A percentile compares a stretch with the other conserved stretches of the same genome.
phyloP scores from a whole-genome alignment of 2,888 invertebrate species.

The Eupithecia subfuscata region DNA sequence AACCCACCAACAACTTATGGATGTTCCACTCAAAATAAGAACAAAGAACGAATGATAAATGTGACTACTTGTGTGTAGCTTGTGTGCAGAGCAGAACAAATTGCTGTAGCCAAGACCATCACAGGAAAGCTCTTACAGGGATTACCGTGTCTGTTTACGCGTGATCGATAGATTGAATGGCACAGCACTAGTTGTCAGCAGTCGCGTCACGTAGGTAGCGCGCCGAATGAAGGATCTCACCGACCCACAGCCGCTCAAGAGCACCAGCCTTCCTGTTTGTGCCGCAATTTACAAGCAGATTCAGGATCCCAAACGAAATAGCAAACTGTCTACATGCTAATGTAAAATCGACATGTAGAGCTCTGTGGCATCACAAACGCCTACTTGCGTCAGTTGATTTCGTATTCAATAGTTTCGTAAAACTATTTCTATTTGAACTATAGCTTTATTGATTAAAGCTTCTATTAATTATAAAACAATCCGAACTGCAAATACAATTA shows the following conservation, averaged over 20 bases:
- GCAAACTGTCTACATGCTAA: slow-evolving; percentile 5
- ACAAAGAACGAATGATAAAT: not conserved
- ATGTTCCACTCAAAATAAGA: not conserved
- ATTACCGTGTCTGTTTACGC: slow-evolving; percentile 64
- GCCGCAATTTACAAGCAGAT: slow-evolving; percentile 32
- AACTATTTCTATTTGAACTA: not conserved
- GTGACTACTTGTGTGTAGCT: not conserved
- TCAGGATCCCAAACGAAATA: slow-evolving; percentile 12
- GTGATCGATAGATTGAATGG: slow-evolving; percentile 57
- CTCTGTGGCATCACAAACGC: not conserved
- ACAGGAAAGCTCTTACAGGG: slow-evolving; percentile 47
- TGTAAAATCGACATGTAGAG: not conserved
- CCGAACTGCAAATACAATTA: not conserved
- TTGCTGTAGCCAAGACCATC: slow-evolving; percentile 29
- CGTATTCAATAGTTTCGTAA: not conserved
- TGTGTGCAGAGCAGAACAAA: slow-evolving; percentile 34
- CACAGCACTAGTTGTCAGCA: slow-evolving; percentile 54
- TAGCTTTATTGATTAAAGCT: not conserved
- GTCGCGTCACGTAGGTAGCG: slow-evolving; percentile 68
- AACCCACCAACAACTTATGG: not conserved
- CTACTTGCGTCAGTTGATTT: not conserved
- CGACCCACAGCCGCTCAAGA: slow-evolving; percentile 54
- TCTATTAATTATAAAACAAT: no score
- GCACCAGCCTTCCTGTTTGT: slow-evolving; percentile 32
- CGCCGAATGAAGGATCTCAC: slow-evolving; percentile 65